Evolutionary conservation across 2,113 vertebrate genomes (phyloP), one percentile per base, ranked within the genome.

Genomic region (Cyanoramphus novaezelandiae): DNA sequence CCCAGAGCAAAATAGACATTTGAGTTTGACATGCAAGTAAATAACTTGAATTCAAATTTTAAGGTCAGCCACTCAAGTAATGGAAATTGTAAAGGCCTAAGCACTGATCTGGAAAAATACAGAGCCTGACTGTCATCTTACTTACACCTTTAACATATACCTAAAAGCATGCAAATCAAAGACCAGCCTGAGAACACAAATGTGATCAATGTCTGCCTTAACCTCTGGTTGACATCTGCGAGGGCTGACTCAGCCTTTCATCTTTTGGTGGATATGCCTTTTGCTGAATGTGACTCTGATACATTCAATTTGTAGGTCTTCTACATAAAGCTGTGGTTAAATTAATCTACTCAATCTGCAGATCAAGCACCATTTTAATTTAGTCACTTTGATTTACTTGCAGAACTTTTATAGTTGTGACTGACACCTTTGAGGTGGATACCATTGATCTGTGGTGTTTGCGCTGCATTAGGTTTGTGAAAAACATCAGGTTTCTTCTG

Each of bases 171-270:
- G 14, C 28, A 82, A 68, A 43, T 89, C 41, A 31, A 88, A 64
- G 52, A 39, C 7, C 46, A 91, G 43, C 18, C 15, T 60, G 69
- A 57, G 63, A 77, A 47, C 27, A 84, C 17, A 84, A 81, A 52
- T 0, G 0, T 37, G 28, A 7, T 53, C 63, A 44, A 29, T 2
- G 0, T 52, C 46, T 78, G 17, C 44, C 29, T 35, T 78, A 71
- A 85, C 52, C 63, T 80, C 41, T 46, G 59, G 28, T 44, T 80
- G 68, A 50, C 46, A 47, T 37, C 55, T 70, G 29, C 43, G 27
- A 72, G 44, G 28, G 11, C 41, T 76, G 37, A 86, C 35, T 78
- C 84, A 72, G 49, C 49, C 37, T 53, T 80, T 35, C 25, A 6
- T 33, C 47, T 67, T 35, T 72, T 53, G 29, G 9, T 39, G 46